Evolutionary conservation across 2,888 invertebrate species (phyloP).

Genomic region (Orchestes rusci): DNA sequence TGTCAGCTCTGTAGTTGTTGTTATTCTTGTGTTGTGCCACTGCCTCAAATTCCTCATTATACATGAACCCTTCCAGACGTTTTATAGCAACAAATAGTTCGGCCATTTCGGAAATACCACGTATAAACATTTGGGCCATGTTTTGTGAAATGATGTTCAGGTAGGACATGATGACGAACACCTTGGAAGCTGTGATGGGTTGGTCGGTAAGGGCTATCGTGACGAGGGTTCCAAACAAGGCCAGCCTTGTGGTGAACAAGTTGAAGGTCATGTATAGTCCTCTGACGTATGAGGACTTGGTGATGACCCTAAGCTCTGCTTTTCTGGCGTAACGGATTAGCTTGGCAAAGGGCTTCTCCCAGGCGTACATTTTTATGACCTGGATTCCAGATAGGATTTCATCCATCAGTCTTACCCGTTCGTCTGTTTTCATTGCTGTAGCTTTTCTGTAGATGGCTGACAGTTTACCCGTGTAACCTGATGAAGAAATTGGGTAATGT

Average conservation of each 20-base stretch:
- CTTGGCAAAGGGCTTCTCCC: constrained; percentile 64
- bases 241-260: constrained; percentile 73
- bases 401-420: constrained; percentile 86
- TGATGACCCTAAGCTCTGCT: constrained; percentile 52
- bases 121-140: constrained; percentile 52
- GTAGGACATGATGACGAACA: constrained; percentile 52
- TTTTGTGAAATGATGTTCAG: constrained; percentile 50
- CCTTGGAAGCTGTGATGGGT: constrained; percentile 62
- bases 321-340: constrained; percentile 52
- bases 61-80: constrained; percentile 41
- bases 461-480: constrained; percentile 59
- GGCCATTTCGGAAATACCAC: constrained; percentile 45
- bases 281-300: constrained; percentile 56
- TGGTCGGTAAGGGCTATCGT: constrained; percentile 60
- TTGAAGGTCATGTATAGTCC: constrained; percentile 67
- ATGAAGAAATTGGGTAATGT: background rate
- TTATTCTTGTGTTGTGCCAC: constrained; percentile 21
- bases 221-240: constrained; percentile 56
- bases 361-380: constrained; percentile 71
- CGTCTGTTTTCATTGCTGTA: constrained; percentile 82
- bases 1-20: constrained; percentile 19
- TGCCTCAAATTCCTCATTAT: constrained; percentile 36
- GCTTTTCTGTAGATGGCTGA: constrained; percentile 61
- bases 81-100: constrained; percentile 45
- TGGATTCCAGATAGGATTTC: constrained; percentile 91